Evolutionary conservation across 1,140 invertebrate species (phyloP).

Genomic region (Aphidius ervi): DNA sequence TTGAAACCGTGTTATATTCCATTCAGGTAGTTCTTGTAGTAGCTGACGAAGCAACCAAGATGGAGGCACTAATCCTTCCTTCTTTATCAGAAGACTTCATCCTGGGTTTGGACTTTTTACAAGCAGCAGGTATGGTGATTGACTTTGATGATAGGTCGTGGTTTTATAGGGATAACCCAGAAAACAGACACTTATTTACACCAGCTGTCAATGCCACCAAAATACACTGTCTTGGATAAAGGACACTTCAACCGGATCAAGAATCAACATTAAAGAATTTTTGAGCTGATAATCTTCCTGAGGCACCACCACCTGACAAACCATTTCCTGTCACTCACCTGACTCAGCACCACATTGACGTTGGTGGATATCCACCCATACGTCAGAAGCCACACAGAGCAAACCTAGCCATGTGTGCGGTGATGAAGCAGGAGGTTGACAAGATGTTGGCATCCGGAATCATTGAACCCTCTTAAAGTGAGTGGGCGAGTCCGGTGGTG

Average conservation of each 20-base stretch:
- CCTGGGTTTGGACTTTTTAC: background rate
- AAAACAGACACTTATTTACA: no score
- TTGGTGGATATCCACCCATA: constrained; percentile 25
- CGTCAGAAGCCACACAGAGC: constrained; percentile 27
- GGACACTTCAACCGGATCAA: no score
- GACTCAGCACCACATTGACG: no score
- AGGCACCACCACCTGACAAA: no score
- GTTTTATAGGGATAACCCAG: no score
- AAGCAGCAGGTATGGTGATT: no score
- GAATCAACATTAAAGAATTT: no score
- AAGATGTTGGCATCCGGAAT: constrained; percentile 28
- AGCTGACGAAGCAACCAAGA: background rate
- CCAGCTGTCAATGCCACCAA: no score
- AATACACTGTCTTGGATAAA: background rate
- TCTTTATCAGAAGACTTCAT: constrained; percentile 3
- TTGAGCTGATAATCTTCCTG: no score
- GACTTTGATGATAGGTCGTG: no score
- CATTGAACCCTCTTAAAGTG: constrained; percentile 26
- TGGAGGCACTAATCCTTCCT: no score
- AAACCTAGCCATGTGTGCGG: constrained; percentile 14
- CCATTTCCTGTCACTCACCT: constrained; percentile 29
- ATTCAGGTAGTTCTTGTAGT: background rate
- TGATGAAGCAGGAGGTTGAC: constrained; percentile 23
- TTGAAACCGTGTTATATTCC: background rate
- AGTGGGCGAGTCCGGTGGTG: constrained; percentile 44